Percentiles rank a stretch among this genome's conserved stretches.
Evolutionary conservation across 1,140 invertebrate species (phyloP).

Genomic region (Papilio machaon): DNA sequence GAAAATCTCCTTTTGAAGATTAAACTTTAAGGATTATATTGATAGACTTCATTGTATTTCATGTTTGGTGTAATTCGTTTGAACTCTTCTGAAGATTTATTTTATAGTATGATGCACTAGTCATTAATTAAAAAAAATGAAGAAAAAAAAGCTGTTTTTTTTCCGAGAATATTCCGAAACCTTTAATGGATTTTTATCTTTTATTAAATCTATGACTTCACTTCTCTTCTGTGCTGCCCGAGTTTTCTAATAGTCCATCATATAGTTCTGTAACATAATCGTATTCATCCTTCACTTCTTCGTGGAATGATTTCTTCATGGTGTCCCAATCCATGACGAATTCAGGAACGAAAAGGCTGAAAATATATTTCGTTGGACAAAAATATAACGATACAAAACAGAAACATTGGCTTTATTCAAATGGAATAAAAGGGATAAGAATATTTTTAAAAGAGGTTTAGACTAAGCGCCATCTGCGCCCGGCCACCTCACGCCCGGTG

Average conservation of each 20-base stretch:
- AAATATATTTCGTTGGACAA: conserved; percentile 26
- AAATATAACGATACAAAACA: conserved; percentile 9
- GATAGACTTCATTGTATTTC: background rate
- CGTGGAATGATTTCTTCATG: conserved; percentile 52
- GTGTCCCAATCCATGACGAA: conserved; percentile 46
- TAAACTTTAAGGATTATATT: background rate
- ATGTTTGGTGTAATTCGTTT: background rate
- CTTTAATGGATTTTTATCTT: background rate
- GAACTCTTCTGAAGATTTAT: conserved; percentile 10
- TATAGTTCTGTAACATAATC: conserved; percentile 54
- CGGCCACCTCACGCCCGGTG: no score
- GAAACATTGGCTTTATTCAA: conserved; percentile 8
- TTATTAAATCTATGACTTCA: conserved; percentile 1
- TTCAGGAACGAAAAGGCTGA: conserved; percentile 48
- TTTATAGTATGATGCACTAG: conserved; percentile 7
- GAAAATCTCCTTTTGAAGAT: background rate
- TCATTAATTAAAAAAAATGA: background rate
- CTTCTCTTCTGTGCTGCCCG: conserved; percentile 42
- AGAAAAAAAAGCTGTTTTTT: background rate
- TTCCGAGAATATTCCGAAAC: background rate
- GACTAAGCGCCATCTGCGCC: no score
- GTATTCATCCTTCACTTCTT: conserved; percentile 41
- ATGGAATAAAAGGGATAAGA: no score
- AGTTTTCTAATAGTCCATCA: conserved; percentile 21
- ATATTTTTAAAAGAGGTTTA: no score